Conservation (phyloP, 2,888 invertebrate species). For the Podabrus alpinus region DNA sequence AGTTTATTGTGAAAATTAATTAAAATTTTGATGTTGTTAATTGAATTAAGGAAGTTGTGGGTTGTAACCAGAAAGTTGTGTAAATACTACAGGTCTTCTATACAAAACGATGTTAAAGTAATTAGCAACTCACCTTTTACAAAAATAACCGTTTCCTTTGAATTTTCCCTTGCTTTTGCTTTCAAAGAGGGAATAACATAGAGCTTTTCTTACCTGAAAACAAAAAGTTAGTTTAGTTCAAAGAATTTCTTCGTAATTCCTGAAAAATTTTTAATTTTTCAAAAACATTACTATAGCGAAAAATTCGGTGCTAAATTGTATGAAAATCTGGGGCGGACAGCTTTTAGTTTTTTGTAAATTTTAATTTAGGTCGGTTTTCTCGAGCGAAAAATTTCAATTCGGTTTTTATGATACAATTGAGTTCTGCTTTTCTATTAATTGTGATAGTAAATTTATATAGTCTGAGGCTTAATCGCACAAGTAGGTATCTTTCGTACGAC, state of each 20-base stretch:
- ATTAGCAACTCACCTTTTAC: slow-evolving; percentile 24
- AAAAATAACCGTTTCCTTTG: slow-evolving; percentile 3
- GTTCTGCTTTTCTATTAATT: too few relatives aligned
- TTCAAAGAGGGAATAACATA: neutral
- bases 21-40: slow-evolving; percentile 36
- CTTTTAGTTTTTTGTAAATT: too few relatives aligned
- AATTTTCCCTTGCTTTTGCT: slow-evolving; percentile 5
- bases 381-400: too few relatives aligned
- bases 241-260: neutral
- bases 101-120: slow-evolving; percentile 17
- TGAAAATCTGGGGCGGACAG: too few relatives aligned
- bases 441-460: too few relatives aligned
- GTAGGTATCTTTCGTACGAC: too few relatives aligned
- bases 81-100: slow-evolving; percentile 17
- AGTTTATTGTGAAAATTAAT: slow-evolving; percentile 35
- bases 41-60: slow-evolving; percentile 35
- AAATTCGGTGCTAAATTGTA: too few relatives aligned
- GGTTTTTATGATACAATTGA: too few relatives aligned
- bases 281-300: neutral
- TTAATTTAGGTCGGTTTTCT: too few relatives aligned
- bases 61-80: slow-evolving; percentile 19
- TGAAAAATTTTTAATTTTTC: neutral
- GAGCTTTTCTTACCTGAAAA: slow-evolving; percentile 14
- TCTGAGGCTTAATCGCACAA: too few relatives aligned
- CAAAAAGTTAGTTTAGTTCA: neutral